These are phyloP conservation scores for Lepidothrix coronata DNA, from an alignment of 2,113 vertebrate species.

Conservation along the genomic window DNA sequence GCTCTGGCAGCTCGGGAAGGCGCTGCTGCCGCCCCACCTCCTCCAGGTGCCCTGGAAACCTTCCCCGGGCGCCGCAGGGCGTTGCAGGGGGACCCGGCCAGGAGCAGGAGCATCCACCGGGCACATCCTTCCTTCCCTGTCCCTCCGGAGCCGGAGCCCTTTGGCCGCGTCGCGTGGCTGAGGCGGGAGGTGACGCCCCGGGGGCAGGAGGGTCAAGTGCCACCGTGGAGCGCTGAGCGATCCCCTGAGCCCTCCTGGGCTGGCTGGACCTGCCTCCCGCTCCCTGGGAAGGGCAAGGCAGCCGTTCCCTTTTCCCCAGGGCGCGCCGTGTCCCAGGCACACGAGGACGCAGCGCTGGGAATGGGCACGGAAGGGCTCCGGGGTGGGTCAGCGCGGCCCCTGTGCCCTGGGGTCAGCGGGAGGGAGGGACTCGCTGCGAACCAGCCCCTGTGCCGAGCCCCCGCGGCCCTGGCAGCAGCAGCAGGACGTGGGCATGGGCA, in stretches of 20 bases:
- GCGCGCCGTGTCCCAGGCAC: rapidly evolving
- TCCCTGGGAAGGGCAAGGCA: background rate
- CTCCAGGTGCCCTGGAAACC: background rate
- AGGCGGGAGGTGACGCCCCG: background rate
- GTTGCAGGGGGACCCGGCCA: background rate
- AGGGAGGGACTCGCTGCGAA: rapidly evolving
- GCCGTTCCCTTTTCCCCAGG: background rate
- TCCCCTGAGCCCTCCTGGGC: background rate
- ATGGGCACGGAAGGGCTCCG: rapidly evolving
- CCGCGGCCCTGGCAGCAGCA: background rate
- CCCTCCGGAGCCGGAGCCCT: background rate
- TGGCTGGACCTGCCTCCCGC: background rate
- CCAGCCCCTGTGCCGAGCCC: too few species aligned
- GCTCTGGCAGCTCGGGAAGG: background rate
- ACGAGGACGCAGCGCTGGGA: background rate
- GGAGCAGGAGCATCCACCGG: background rate
- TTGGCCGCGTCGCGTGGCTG: background rate
- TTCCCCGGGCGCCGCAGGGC: background rate
- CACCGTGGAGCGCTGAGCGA: background rate
- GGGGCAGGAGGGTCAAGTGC: background rate
- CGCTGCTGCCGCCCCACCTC: background rate
- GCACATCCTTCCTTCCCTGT: background rate
- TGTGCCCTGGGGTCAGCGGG: too few species aligned
- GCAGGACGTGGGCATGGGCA: background rate
- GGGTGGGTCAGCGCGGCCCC: background rate